Base-by-base conservation (phyloP, 2,888 invertebrate species). In the Lacanobia wlatinum region DNA sequence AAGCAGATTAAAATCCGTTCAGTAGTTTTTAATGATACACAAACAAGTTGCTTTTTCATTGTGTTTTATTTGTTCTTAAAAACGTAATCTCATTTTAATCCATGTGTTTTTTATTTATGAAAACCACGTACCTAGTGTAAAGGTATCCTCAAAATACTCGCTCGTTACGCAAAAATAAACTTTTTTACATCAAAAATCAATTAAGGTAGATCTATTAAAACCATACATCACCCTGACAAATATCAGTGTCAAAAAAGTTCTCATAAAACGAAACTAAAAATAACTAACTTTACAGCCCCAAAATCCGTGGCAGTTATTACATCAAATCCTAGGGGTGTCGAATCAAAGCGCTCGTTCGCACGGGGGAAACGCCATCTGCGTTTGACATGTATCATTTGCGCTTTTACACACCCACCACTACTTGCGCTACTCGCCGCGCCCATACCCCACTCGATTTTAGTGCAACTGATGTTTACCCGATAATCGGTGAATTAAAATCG, bases 321-420 rank as follows among this genome's bases (percentile, higher is more conserved):
- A 81, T 80, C 80, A 83, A 86, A 87, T 87, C 86, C 69, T 65
- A 73, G 80, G 88, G 89, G 87, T 82, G 85, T 88, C 40, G 73
- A 91, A 90, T 92, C 89, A 91, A 86, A 87, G 89, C 87, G 82
- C 84, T 87, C 86, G 86, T 73, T 80, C 73, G 76, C 78, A 77
- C 82, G 84, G 78, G 59, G 59, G 40, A 21, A 40, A 21, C 59
- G 87, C 87, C 92, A 93, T 94, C 92, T 95, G 95, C 90, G 89
- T 88, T 85, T 92, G 95, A 93, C 94, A 61, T 75, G 90, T 94
- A 91, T 93, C 89, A 94, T 94, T 95, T 95, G 94, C 89, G 91
- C 93, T 93, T 94, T 92, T 94, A 90, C 89, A 90, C 93, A 92
- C 93, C 93, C 91, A 90, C 92, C 90, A 91, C 92, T 90, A 90